Evolutionary conservation across 2,113 vertebrate species (phyloP).

Genomic region (Anhinga anhinga): DNA sequence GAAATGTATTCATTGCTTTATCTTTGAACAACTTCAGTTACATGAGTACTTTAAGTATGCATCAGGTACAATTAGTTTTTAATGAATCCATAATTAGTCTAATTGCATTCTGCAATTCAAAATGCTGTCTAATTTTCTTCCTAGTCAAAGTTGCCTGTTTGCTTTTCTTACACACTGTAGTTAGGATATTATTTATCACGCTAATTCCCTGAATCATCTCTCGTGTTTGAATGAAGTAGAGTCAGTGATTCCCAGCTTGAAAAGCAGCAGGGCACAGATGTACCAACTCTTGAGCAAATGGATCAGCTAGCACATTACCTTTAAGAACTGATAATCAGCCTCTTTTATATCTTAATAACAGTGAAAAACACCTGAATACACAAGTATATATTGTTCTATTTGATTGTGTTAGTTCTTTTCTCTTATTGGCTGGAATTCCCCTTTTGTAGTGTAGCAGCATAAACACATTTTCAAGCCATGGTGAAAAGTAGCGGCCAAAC

Average conservation of each 20-base stretch:
- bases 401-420: background rate
- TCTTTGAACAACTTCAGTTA: background rate
- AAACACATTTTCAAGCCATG: background rate
- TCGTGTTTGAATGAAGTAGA: background rate
- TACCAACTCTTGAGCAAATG: background rate
- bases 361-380: background rate
- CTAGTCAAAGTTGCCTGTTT: background rate
- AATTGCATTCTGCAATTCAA: conserved; percentile 18
- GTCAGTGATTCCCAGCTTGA: background rate
- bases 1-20: background rate
- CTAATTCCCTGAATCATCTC: background rate
- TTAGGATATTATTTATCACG: background rate
- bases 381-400: background rate
- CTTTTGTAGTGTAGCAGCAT: background rate
- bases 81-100: conserved; percentile 20
- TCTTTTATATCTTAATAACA: background rate
- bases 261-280: background rate
- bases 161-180: background rate
- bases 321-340: background rate
- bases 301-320: background rate
- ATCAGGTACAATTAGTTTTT: background rate
- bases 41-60: background rate
- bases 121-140: background rate
- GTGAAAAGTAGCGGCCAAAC: background rate
- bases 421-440: background rate